These are phyloP conservation scores for Nycticorax nycticorax DNA, from an alignment of 2,113 vertebrate genomes.

Conservation along the genomic window DNA sequence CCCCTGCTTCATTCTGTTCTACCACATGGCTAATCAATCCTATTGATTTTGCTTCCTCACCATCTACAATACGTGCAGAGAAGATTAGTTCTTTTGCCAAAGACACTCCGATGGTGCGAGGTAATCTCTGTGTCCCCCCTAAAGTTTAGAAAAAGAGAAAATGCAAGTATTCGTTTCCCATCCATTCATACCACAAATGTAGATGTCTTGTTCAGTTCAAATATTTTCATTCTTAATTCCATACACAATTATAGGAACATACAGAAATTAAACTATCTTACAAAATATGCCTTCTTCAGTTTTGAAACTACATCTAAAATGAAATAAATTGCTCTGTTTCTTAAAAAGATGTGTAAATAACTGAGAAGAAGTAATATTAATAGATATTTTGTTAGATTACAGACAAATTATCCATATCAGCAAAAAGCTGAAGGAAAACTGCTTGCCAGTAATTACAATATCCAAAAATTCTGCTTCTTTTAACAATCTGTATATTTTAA, in stretches of 20 bases:
- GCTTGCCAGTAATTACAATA: neutral
- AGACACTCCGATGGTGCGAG: constrained; percentile 86
- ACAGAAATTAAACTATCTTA: neutral
- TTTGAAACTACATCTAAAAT: neutral
- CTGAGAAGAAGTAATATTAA: neutral
- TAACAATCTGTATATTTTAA: neutral
- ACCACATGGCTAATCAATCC: constrained; percentile 90
- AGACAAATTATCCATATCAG: neutral
- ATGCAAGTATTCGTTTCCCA: neutral
- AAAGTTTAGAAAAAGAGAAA: constrained; percentile 9
- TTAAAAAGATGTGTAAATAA: neutral
- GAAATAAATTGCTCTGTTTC: neutral
- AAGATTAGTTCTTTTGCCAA: constrained; percentile 97
- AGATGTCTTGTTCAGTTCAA: neutral
- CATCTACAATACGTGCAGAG: constrained; percentile 87
- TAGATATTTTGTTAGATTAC: neutral
- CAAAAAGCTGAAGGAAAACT: neutral
- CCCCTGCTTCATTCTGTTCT: constrained; percentile 89
- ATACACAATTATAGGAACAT: neutral
- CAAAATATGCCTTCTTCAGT: neutral
- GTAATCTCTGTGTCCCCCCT: constrained; percentile 95
- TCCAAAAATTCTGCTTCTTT: neutral
- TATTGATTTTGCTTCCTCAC: constrained; percentile 84
- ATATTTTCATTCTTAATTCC: neutral
- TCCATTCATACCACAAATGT: neutral